phyloP scores from a whole-genome alignment of 2,113 vertebrate genomes.

The Ammospiza caudacuta region DNA sequence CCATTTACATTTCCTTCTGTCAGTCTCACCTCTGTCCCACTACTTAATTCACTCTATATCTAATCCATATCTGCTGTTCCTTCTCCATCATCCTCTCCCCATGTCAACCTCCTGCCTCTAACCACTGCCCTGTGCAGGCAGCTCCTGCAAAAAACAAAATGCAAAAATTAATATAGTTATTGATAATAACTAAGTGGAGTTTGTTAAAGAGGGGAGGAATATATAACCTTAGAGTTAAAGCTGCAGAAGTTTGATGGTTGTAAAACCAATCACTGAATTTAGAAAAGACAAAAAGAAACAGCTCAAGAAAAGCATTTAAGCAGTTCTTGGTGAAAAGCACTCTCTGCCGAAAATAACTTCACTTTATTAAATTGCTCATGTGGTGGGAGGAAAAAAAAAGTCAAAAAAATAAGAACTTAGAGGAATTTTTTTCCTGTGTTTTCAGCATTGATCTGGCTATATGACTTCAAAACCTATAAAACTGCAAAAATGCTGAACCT shows the following conservation, averaged over 20 bases:
- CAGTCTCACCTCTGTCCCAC: background rate
- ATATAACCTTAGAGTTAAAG: background rate
- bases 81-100: background rate
- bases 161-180: background rate
- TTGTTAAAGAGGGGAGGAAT: background rate
- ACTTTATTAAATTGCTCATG: background rate
- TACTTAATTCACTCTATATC: background rate
- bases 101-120: background rate
- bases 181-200: background rate
- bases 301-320: background rate
- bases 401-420: background rate
- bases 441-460: background rate
- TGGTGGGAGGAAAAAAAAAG: background rate
- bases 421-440: background rate
- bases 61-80: background rate
- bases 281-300: background rate
- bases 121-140: background rate
- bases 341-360: slow-evolving; percentile 21
- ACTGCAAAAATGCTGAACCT: background rate
- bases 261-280: background rate
- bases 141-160: background rate
- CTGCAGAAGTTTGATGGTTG: background rate
- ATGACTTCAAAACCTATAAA: background rate
- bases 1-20: background rate
- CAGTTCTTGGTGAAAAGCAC: background rate